Evolutionary conservation across 37 sponge, comb jelly and placozoan genomes (phyloP).

Genomic region (Beroe forskalii): DNA sequence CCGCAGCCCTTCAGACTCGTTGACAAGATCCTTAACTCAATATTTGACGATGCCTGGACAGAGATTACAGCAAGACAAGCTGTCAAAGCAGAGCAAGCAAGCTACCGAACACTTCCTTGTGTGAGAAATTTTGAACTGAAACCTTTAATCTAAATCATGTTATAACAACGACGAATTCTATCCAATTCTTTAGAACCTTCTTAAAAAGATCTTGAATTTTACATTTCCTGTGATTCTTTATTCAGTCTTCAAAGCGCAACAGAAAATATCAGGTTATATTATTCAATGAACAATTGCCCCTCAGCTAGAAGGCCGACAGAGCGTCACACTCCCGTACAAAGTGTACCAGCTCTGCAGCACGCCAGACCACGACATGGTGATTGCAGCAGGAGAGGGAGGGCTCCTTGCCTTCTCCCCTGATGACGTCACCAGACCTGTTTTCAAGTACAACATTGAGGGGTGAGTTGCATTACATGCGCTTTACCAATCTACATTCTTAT

Average conservation of each 20-base stretch:
- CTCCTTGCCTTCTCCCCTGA: conserved; percentile 18
- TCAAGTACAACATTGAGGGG: conserved; percentile 46
- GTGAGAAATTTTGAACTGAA: too few relatives aligned
- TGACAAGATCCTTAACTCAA: not conserved
- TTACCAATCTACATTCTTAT: too few relatives aligned
- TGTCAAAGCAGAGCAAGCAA: conserved; percentile 11
- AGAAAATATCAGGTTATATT: too few relatives aligned
- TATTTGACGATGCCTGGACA: conserved; percentile 56
- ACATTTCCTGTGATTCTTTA: too few relatives aligned
- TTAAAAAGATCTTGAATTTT: too few relatives aligned
- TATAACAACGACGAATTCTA: too few relatives aligned
- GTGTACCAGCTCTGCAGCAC: not conserved
- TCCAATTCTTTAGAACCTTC: too few relatives aligned
- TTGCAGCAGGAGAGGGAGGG: conserved; percentile 28
- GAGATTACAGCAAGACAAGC: not conserved
- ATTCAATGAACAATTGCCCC: too few relatives aligned
- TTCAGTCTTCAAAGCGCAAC: too few relatives aligned
- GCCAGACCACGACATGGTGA: not conserved
- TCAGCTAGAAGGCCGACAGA: conserved; percentile 19
- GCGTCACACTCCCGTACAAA: not conserved
- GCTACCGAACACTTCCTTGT: not conserved
- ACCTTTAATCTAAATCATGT: too few relatives aligned
- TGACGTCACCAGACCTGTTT: conserved; percentile 42
- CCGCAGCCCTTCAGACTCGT: conserved; percentile 48
- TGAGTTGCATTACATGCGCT: too few relatives aligned